phyloP scores from a whole-genome alignment of 2,888 invertebrate genomes.

The Chrysolina oricalcia region DNA sequence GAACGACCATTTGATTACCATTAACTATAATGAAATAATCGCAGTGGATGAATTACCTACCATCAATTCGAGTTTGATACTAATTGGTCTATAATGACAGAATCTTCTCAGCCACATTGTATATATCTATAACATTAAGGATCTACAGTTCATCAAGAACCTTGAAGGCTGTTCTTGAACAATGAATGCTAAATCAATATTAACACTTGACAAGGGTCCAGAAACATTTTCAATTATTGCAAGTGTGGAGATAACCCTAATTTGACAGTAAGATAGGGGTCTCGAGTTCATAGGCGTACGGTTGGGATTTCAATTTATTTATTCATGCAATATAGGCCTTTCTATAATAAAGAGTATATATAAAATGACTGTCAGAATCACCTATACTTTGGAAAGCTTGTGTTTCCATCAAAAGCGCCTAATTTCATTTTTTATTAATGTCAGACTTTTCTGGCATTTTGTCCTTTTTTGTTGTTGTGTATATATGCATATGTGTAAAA shows the following conservation, averaged over 20 bases:
- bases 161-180: not conserved
- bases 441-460: too few relatives aligned
- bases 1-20: not conserved
- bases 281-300: not conserved
- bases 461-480: too few relatives aligned
- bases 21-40: not conserved
- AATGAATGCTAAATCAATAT: conserved; percentile 21
- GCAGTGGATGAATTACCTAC: too few relatives aligned
- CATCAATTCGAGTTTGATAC: not conserved
- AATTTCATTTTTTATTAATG: too few relatives aligned
- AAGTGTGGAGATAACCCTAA: conserved; percentile 11
- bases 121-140: not conserved
- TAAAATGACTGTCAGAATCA: too few relatives aligned
- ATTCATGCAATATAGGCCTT: too few relatives aligned
- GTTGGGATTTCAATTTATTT: not conserved
- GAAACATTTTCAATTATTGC: conserved; percentile 20
- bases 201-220: conserved; percentile 19
- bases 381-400: too few relatives aligned
- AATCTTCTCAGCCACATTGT: not conserved
- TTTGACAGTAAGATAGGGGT: conserved; percentile 16
- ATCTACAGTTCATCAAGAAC: not conserved
- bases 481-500: too few relatives aligned
- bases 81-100: not conserved
- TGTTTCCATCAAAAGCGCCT: too few relatives aligned
- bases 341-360: too few relatives aligned